These are phyloP conservation scores for Meiosimyza decipiens DNA, from an alignment of 2,888 invertebrate species.

Conservation along the genomic window DNA sequence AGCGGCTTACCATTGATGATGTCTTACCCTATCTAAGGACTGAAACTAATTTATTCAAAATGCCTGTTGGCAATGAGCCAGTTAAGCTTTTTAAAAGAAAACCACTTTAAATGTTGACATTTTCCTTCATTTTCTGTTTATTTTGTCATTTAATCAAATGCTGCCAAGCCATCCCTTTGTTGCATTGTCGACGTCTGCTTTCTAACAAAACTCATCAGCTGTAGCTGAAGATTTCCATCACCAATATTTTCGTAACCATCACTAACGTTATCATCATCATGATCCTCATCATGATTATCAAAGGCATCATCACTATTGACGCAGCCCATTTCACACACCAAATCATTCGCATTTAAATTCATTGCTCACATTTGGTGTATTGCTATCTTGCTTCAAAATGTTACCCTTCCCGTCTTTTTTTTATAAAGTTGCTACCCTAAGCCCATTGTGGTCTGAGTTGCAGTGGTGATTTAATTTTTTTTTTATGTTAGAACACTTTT, in stretches of 20 bases:
- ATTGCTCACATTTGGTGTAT: conserved; percentile 18
- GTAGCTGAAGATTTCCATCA: not conserved
- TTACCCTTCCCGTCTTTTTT: not conserved
- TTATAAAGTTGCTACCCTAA: too few relatives aligned
- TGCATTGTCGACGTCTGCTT: not conserved
- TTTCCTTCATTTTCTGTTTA: conserved; percentile 58
- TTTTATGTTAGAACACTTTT: too few relatives aligned
- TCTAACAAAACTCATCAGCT: not conserved
- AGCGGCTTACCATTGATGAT: too few relatives aligned
- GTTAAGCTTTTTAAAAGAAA: conserved; percentile 59
- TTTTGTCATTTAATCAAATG: conserved; percentile 62
- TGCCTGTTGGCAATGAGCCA: conserved; percentile 43
- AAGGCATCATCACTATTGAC: not conserved
- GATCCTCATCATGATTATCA: not conserved
- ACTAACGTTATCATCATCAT: not conserved
- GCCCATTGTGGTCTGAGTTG: too few relatives aligned
- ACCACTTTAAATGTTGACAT: conserved; percentile 63
- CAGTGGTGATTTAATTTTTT: too few relatives aligned
- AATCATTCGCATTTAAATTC: conserved; percentile 26
- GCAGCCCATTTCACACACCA: conserved; percentile 5
- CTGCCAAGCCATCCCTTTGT: conserved; percentile 39
- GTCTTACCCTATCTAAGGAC: not conserved
- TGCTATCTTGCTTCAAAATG: not conserved
- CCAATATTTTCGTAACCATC: not conserved
- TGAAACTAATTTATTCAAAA: conserved; percentile 43